Conservation (phyloP, 1,140 invertebrate genomes). For the Drosophila pectinifera region DNA sequence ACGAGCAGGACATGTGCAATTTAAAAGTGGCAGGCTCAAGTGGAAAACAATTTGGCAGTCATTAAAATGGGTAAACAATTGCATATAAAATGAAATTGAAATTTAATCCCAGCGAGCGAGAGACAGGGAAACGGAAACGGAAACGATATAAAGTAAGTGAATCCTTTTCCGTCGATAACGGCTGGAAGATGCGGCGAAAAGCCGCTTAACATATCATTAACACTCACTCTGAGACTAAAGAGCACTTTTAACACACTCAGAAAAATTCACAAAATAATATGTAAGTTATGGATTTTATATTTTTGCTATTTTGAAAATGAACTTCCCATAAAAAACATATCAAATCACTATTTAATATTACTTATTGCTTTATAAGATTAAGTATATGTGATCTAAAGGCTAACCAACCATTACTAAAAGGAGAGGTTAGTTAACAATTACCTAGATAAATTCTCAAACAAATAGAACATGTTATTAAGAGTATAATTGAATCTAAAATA, state of each 20-base stretch:
- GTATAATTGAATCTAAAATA: not conserved
- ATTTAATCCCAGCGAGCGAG: conserved; percentile 22
- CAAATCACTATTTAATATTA: too few relatives aligned
- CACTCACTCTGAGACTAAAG: not conserved
- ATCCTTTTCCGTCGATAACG: conserved; percentile 30
- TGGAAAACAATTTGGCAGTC: conserved; percentile 56
- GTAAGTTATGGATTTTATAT: not conserved
- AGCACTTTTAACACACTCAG: not conserved
- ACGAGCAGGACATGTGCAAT: conserved; percentile 41
- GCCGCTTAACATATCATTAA: conserved; percentile 40
- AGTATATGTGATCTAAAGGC: too few relatives aligned
- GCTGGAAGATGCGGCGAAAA: conserved; percentile 2
- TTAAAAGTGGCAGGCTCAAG: conserved; percentile 38
- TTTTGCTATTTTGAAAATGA: not conserved
- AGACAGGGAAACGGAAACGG: not conserved
- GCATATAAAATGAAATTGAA: conserved; percentile 52
- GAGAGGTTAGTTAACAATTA: too few relatives aligned
- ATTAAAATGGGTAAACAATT: conserved; percentile 64
- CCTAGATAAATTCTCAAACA: not conserved
- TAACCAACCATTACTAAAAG: too few relatives aligned
- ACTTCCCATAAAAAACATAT: too few relatives aligned
- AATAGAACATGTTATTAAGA: not conserved
- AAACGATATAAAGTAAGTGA: conserved; percentile 21
- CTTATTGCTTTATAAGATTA: too few relatives aligned
- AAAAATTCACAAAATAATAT: not conserved